Percentiles rank a stretch among this genome's conserved stretches.
Conservation (phyloP, 2,797 vertebrate genomes). For the Apodemus agrarius region DNA sequence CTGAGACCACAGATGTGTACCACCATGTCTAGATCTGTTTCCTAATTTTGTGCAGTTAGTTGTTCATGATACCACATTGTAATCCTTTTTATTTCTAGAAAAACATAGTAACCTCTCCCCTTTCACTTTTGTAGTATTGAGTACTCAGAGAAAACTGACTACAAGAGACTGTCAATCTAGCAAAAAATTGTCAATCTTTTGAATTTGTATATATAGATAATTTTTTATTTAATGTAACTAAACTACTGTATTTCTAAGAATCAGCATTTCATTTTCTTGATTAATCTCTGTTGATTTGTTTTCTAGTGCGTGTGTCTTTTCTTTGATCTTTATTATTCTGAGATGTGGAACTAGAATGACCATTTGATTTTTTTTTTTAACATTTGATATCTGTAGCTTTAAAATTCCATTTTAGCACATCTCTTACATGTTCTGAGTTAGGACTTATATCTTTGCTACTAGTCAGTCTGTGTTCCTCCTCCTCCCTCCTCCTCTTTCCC, state of each 20-base stretch:
- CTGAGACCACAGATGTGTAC: not conserved
- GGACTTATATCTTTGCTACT: not conserved
- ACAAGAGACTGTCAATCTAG: not conserved
- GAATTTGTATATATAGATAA: not conserved
- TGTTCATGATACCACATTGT: not conserved
- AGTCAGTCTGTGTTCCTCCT: not conserved
- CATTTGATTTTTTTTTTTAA: not conserved
- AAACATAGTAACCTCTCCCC: not conserved
- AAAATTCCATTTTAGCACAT: not conserved
- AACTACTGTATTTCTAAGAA: not conserved
- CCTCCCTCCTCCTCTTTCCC: no score
- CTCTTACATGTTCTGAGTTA: not conserved
- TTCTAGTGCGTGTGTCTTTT: not conserved
- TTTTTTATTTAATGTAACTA: not conserved
- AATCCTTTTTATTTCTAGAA: not conserved
- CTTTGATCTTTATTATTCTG: not conserved
- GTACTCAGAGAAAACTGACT: not conserved
- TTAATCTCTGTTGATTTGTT: not conserved
- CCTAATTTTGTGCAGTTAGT: not conserved
- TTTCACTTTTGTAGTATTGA: not conserved
- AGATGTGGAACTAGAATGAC: not conserved
- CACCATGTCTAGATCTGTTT: not conserved
- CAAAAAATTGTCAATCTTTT: not conserved
- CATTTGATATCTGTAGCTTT: not conserved
- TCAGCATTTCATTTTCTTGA: not conserved